Evolutionary conservation across 2,113 vertebrate species (phyloP).

Genomic region (Felis catus): F.catus_Fca126_mat1.0 CM031420.1:113410001-113410500

Average conservation of each 20-base stretch:
- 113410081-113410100: background rate
- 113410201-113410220: background rate
- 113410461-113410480: background rate
- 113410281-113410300: background rate
- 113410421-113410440: background rate
- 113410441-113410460: background rate
- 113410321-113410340: background rate
- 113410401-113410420: background rate
- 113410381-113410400: background rate
- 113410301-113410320: background rate
- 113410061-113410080: background rate
- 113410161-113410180: background rate
- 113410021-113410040: background rate
- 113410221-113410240: background rate
- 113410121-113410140: background rate
- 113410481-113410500: background rate
- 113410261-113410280: background rate
- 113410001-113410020: background rate
- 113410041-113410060: too few species aligned
- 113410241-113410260: background rate
- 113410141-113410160: background rate
- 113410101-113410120: background rate
- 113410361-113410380: background rate
- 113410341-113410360: background rate
- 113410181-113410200: background rate